Evolutionary conservation across 2,888 invertebrate genomes (phyloP).

Genomic region (Drosophila nr. perissopoda): DNA sequence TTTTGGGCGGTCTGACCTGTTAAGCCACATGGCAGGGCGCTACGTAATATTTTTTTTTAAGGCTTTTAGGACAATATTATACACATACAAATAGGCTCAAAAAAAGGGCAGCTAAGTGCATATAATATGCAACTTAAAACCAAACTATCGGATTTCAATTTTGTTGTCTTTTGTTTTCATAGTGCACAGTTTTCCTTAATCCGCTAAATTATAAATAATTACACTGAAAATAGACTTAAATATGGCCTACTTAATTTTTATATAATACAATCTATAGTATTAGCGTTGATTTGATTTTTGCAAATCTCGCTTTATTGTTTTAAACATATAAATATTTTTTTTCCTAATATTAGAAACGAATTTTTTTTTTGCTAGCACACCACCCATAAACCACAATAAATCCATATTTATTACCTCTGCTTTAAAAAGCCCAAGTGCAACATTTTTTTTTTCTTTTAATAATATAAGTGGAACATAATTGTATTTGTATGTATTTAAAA

Average conservation of each 20-base stretch:
- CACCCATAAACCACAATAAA: constrained; percentile 17
- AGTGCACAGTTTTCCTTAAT: constrained; percentile 40
- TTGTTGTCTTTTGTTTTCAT: constrained; percentile 34
- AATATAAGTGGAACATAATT: constrained; percentile 42
- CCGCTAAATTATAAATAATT: constrained; percentile 44
- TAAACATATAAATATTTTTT: constrained; percentile 37
- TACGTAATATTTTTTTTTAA: constrained; percentile 66
- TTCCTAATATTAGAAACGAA: constrained; percentile 30
- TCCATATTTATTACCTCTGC: constrained; percentile 45
- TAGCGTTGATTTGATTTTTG: constrained; percentile 73
- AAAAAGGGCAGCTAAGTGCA: constrained; percentile 32
- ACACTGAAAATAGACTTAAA: constrained; percentile 39
- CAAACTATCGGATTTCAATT: constrained; percentile 25
- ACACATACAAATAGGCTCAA: constrained; percentile 46
- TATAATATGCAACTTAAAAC: constrained; percentile 36
- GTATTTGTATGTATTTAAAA: constrained; percentile 43
- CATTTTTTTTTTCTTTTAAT: constrained; percentile 26
- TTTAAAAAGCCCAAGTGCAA: constrained; percentile 17
- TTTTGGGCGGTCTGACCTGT: constrained; percentile 30
- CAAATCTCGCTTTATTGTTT: constrained; percentile 63
- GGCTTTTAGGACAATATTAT: constrained; percentile 76
- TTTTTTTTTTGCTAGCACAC: constrained; percentile 36
- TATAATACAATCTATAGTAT: constrained; percentile 59
- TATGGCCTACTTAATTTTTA: constrained; percentile 53
- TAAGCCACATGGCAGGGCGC: constrained; percentile 24